Evolutionary conservation across 2,113 vertebrate genomes (phyloP).

Genomic region (Cichladusa arquata): DNA sequence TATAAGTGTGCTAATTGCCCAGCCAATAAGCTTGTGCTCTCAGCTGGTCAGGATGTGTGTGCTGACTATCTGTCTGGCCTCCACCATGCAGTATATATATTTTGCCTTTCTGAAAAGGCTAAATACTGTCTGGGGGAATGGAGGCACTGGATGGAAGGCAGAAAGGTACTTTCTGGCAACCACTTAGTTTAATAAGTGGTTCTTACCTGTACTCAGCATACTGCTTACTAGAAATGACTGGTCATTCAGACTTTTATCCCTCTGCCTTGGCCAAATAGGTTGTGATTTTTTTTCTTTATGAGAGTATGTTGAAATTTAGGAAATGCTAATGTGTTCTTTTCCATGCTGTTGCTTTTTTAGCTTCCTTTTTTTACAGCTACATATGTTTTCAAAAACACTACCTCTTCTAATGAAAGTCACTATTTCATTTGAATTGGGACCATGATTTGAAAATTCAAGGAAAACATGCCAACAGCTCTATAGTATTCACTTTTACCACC

Average conservation of each 20-base stretch:
- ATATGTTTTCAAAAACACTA: background rate
- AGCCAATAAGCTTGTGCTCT: background rate
- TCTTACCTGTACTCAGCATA: background rate
- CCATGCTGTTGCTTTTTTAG: background rate
- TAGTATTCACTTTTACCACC: background rate
- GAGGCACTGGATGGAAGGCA: background rate
- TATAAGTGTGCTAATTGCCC: conserved; percentile 5
- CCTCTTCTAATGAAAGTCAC: background rate
- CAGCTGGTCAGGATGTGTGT: conserved; percentile 21
- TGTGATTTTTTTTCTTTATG: background rate
- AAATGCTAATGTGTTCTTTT: background rate
- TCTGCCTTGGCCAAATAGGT: background rate
- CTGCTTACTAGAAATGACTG: background rate
- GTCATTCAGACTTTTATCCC: background rate
- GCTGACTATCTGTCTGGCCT: conserved; percentile 37
- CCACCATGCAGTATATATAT: background rate
- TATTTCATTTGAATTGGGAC: background rate
- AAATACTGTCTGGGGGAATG: background rate
- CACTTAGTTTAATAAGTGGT: background rate
- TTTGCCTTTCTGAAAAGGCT: background rate
- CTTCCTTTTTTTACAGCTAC: background rate
- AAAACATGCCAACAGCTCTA: background rate
- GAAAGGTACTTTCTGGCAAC: background rate
- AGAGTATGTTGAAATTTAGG: background rate
- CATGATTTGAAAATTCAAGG: background rate